Conservation (phyloP, 2,113 vertebrate species). For the Corydoras maculifer region DNA sequence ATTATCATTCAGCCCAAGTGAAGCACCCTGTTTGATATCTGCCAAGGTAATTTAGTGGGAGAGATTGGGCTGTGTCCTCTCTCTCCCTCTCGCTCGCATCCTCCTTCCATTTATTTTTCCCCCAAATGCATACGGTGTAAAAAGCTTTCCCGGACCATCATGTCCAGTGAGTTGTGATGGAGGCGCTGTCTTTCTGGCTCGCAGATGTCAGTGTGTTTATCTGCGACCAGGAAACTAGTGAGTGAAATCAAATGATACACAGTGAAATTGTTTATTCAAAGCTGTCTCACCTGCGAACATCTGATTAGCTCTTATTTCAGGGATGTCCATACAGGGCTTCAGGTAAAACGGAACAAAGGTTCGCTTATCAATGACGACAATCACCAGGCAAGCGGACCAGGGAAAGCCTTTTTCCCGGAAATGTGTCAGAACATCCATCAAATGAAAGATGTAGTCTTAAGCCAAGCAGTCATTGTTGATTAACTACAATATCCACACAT, state of each 20-base stretch:
- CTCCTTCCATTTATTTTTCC: conserved; percentile 21
- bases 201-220: conserved; percentile 22
- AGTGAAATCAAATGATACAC: conserved; percentile 41
- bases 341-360: not conserved
- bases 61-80: conserved; percentile 52
- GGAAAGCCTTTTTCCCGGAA: no score
- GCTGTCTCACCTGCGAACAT: conserved; percentile 27
- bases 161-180: conserved; percentile 32
- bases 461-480: not conserved
- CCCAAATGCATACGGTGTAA: conserved; percentile 30
- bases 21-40: conserved; percentile 62
- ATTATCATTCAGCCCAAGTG: conserved; percentile 57
- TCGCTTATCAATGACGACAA: conserved; percentile 2
- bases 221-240: conserved; percentile 21
- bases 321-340: conserved; percentile 16
- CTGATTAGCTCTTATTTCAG: conserved; percentile 35
- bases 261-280: conserved; percentile 21
- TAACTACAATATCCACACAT: not conserved
- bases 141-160: conserved; percentile 28
- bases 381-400: not conserved
- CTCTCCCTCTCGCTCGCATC: conserved; percentile 16
- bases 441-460: not conserved
- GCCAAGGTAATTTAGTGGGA: conserved; percentile 60
- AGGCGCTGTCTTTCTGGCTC: not conserved
- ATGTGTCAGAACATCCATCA: no score